A percentile compares a stretch with the other conserved stretches of the same genome.
phyloP scores from a whole-genome alignment of 2,113 vertebrate species.

The Erythrocercus mccallii region DNA sequence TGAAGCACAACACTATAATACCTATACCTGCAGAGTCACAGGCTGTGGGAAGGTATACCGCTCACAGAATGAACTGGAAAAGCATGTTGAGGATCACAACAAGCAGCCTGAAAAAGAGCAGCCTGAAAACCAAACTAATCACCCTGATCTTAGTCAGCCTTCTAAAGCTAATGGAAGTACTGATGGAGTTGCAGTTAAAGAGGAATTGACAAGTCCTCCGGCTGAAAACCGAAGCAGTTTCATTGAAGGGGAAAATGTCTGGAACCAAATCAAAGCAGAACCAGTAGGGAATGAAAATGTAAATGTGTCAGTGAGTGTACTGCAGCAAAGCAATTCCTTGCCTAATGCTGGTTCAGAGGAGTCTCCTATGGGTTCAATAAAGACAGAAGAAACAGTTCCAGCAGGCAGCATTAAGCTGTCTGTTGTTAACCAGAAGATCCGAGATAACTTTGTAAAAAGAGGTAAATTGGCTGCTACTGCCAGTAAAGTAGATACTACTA shows the following conservation, averaged over 20 bases:
- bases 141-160: conserved; percentile 30
- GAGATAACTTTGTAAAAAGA: conserved; percentile 63
- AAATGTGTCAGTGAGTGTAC: background rate
- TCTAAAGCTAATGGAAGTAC: conserved; percentile 21
- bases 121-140: conserved; percentile 45
- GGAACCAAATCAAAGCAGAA: conserved; percentile 60
- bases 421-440: conserved; percentile 64
- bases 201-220: conserved; percentile 20
- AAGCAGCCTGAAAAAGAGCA: conserved; percentile 48
- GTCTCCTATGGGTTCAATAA: background rate
- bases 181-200: conserved; percentile 51
- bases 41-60: conserved; percentile 91
- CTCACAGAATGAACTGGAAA: conserved; percentile 86
- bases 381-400: conserved; percentile 57
- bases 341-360: conserved; percentile 32
- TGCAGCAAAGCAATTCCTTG: conserved; percentile 20
- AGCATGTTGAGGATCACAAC: conserved; percentile 81
- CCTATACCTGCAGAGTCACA: conserved; percentile 86
- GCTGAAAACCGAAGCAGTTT: conserved; percentile 16
- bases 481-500: conserved; percentile 2
- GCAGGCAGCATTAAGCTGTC: conserved; percentile 48
- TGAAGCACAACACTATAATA: conserved; percentile 97
- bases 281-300: conserved; percentile 29
- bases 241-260: conserved; percentile 1
- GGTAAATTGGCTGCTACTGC: conserved; percentile 44